Evolutionary conservation across 2,797 vertebrate genomes (phyloP).

Genomic region (Anabacerthia variegaticeps): DNA sequence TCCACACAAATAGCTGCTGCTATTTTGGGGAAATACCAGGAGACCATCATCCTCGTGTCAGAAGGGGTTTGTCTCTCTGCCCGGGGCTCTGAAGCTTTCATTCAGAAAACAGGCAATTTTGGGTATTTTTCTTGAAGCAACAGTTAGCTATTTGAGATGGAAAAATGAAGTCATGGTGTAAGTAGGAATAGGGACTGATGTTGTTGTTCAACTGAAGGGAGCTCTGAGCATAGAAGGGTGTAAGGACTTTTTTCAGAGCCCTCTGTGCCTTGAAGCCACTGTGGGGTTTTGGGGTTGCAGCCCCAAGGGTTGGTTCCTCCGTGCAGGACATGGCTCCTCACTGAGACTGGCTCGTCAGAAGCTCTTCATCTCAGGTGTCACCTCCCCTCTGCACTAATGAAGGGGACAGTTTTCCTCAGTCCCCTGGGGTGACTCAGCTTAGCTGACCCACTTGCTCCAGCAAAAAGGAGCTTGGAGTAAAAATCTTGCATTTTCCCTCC

Average conservation of each 20-base stretch:
- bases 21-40: conserved; percentile 31
- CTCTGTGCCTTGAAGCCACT: not conserved
- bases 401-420: not conserved
- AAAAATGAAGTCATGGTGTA: conserved; percentile 33
- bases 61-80: conserved; percentile 9
- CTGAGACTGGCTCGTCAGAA: not conserved
- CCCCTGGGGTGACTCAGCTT: not conserved
- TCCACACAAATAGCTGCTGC: conserved; percentile 18
- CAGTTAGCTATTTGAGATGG: conserved; percentile 23
- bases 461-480: not conserved
- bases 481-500: rapidly evolving
- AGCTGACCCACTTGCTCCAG: not conserved
- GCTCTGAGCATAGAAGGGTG: not conserved
- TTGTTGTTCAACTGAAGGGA: not conserved
- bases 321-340: not conserved
- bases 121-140: not conserved
- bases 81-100: not conserved
- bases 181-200: not conserved
- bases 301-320: not conserved
- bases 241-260: not conserved
- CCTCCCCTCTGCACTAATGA: not conserved
- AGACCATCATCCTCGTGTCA: not conserved
- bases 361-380: not conserved
- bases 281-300: not conserved
- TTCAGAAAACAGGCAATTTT: not conserved